A percentile compares a stretch with the other conserved stretches of the same genome.
phyloP scores from a whole-genome alignment of 2,113 vertebrate genomes.

The Nerophis lumbriciformis region DNA sequence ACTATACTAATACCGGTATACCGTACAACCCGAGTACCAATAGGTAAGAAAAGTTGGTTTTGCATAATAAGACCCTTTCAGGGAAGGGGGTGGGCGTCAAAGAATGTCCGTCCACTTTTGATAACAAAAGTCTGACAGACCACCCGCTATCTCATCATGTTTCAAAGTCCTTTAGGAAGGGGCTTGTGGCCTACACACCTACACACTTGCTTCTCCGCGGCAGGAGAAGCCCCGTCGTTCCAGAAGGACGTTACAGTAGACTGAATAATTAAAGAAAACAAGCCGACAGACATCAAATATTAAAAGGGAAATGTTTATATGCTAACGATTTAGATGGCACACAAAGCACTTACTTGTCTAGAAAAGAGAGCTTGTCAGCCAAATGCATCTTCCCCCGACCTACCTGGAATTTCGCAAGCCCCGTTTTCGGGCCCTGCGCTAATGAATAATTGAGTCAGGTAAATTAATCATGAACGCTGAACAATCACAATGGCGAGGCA shows the following conservation, averaged over 20 bases:
- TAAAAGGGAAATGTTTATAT: slow-evolving; percentile 70
- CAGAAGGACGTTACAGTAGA: slow-evolving; percentile 63
- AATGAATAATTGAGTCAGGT: slow-evolving; percentile 57
- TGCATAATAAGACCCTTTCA: too few species aligned
- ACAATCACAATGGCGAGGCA: slow-evolving; percentile 54
- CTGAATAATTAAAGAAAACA: slow-evolving; percentile 77
- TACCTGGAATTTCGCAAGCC: slow-evolving; percentile 55
- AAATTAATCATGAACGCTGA: slow-evolving; percentile 65
- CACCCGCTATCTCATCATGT: too few species aligned
- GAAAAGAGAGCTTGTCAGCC: slow-evolving; percentile 54
- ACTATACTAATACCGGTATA: too few species aligned
- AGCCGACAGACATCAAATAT: slow-evolving; percentile 73
- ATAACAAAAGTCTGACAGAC: too few species aligned
- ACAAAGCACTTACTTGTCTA: slow-evolving; percentile 61
- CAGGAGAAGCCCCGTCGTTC: slow-evolving; percentile 22
- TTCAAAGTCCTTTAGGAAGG: too few species aligned
- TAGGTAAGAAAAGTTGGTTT: too few species aligned
- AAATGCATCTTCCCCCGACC: slow-evolving; percentile 53
- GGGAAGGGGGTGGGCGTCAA: too few species aligned
- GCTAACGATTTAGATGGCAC: slow-evolving; percentile 63
- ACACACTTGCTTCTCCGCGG: slow-evolving; percentile 48
- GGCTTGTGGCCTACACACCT: slow-evolving; percentile 12
- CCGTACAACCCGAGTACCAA: too few species aligned
- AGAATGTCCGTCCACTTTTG: too few species aligned
- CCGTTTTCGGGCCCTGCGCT: slow-evolving; percentile 50